These are phyloP conservation scores for Euphonia xanthogaster DNA, from an alignment of 2,797 vertebrate genomes.

Conservation along the genomic window DNA sequence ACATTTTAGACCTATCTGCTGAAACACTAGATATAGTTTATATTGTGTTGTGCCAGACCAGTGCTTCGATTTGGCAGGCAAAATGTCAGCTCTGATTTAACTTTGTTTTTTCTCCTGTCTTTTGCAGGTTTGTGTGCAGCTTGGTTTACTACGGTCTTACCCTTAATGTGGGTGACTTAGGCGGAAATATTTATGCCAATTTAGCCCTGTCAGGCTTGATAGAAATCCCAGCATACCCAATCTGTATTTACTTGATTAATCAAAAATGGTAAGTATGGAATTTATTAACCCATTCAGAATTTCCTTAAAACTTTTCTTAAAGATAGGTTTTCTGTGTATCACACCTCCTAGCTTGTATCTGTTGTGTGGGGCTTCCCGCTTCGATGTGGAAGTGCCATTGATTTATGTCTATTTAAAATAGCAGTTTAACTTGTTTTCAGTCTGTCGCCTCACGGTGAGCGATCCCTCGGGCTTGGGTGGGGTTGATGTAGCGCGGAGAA, in stretches of 20 bases:
- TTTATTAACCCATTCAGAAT: background rate
- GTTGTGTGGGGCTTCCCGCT: background rate
- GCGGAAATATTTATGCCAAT: slow-evolving; percentile 78
- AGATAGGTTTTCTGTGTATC: background rate
- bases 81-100: background rate
- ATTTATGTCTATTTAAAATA: background rate
- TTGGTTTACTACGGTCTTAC: slow-evolving; percentile 84
- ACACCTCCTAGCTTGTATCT: background rate
- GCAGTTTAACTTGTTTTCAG: background rate
- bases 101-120: background rate
- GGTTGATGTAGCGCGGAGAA: accelerated
- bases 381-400: background rate
- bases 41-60: background rate
- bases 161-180: slow-evolving; percentile 78
- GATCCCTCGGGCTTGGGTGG: accelerated
- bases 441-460: background rate
- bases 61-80: background rate
- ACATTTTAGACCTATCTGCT: background rate
- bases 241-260: slow-evolving; percentile 82
- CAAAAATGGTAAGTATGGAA: slow-evolving; percentile 75
- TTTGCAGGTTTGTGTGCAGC: slow-evolving; percentile 82
- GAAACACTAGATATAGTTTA: background rate
- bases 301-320: background rate
- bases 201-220: slow-evolving; percentile 81
- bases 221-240: slow-evolving; percentile 81